Percentiles rank a stretch among this genome's conserved stretches.
Conservation (phyloP, 2,888 invertebrate genomes). For the Endomychus coccineus region DNA sequence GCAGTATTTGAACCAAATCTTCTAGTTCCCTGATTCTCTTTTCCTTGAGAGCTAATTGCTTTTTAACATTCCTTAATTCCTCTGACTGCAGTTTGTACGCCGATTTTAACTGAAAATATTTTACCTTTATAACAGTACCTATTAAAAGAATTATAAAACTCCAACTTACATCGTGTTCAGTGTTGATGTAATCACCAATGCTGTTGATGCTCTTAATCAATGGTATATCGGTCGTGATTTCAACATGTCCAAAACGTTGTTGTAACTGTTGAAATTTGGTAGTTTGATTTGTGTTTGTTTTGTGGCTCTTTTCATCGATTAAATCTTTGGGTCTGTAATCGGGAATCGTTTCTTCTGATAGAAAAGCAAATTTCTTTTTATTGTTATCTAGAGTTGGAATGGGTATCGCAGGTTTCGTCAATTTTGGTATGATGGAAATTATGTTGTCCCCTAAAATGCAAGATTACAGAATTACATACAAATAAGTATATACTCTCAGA, state of each 20-base stretch:
- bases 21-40: conserved; percentile 74
- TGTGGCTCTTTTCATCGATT: conserved; percentile 61
- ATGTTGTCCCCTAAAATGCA: conserved; percentile 57
- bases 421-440: conserved; percentile 22
- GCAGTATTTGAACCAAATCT: conserved; percentile 59
- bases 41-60: conserved; percentile 72
- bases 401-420: conserved; percentile 15
- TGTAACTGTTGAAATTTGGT: conserved; percentile 77
- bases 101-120: conserved; percentile 54
- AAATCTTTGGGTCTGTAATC: conserved; percentile 74
- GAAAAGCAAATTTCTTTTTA: conserved; percentile 77
- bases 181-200: conserved; percentile 53
- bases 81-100: conserved; percentile 73
- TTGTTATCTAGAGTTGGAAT: conserved; percentile 63
- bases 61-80: conserved; percentile 68
- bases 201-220: conserved; percentile 52
- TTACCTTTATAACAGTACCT: too few species aligned
- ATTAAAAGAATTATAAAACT: too few species aligned
- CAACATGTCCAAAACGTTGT: conserved; percentile 62
- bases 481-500: too few species aligned
- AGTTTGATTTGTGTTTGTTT: conserved; percentile 68
- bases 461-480: not conserved
- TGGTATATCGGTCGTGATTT: conserved; percentile 40
- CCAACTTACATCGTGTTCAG: conserved; percentile 50
- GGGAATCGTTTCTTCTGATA: conserved; percentile 77